phyloP scores from a whole-genome alignment of 2,797 vertebrate genomes.

The Leptatherina wallacei region DNA sequence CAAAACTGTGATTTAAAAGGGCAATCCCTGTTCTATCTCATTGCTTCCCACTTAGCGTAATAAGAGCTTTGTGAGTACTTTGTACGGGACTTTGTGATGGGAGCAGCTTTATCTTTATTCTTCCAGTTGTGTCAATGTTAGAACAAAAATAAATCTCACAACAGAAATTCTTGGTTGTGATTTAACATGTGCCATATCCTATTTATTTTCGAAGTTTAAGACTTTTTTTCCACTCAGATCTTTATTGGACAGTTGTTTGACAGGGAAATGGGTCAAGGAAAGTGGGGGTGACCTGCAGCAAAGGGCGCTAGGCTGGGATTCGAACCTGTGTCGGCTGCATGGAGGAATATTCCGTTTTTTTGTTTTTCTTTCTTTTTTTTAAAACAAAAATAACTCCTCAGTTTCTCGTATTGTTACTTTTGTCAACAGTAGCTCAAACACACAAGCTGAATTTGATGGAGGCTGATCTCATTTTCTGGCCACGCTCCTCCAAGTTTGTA shows the following conservation, averaged over 20 bases:
- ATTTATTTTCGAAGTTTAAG: too few species aligned
- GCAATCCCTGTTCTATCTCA: slow-evolving; percentile 57
- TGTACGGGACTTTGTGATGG: slow-evolving; percentile 38
- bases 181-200: neutral
- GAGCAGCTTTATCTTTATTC: slow-evolving; percentile 27
- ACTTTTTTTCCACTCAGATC: too few species aligned
- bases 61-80: slow-evolving; percentile 60
- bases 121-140: slow-evolving; percentile 3
- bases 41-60: slow-evolving; percentile 65
- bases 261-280: too few species aligned
- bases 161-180: slow-evolving; percentile 1
- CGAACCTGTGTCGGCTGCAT: too few species aligned
- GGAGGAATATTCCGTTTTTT: too few species aligned
- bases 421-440: neutral
- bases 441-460: neutral
- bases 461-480: neutral
- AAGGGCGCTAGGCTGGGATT: too few species aligned
- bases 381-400: too few species aligned
- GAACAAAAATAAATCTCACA: slow-evolving; percentile 24
- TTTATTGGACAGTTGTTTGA: too few species aligned
- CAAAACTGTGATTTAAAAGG: slow-evolving; percentile 64
- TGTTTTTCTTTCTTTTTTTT: too few species aligned
- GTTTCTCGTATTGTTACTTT: too few species aligned
- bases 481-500: neutral
- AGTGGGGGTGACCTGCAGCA: too few species aligned